Evolutionary conservation across 2,113 vertebrate genomes (phyloP).

Genomic region (Lophura nycthemera): DNA sequence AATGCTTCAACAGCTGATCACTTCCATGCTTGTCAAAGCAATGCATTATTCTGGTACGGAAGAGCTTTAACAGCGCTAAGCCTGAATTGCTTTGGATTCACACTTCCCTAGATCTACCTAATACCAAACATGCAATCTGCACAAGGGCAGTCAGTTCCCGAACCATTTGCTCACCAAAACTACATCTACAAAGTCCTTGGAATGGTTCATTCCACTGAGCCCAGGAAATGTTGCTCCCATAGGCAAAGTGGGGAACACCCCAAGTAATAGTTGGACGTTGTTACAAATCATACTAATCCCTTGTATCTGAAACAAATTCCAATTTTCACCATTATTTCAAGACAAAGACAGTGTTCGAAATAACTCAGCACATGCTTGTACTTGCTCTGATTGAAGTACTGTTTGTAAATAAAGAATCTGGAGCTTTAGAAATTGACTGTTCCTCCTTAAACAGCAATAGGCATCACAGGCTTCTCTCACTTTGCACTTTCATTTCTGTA

Average conservation of each 20-base stretch:
- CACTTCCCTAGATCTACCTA: neutral
- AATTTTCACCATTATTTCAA: neutral
- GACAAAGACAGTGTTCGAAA: neutral
- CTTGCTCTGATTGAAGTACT: slow-evolving; percentile 59
- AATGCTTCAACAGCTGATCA: slow-evolving; percentile 75
- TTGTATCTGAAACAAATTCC: too few species aligned
- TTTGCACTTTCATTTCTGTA: slow-evolving; percentile 84
- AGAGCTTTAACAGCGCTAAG: slow-evolving; percentile 76
- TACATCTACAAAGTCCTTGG: neutral
- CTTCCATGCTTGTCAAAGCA: slow-evolving; percentile 78
- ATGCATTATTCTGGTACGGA: slow-evolving; percentile 75
- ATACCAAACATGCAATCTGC: neutral
- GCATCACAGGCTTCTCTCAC: slow-evolving; percentile 77
- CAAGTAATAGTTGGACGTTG: neutral
- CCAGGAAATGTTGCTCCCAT: too few species aligned
- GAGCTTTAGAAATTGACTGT: slow-evolving; percentile 81
- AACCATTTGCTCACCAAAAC: neutral
- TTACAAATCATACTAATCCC: neutral
- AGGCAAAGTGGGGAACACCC: neutral
- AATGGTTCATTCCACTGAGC: neutral
- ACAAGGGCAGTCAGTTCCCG: neutral
- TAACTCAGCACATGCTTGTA: slow-evolving; percentile 51
- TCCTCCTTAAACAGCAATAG: slow-evolving; percentile 81
- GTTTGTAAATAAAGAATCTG: slow-evolving; percentile 80
- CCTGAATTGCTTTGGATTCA: slow-evolving; percentile 45